Conservation (phyloP, 2,888 invertebrate genomes). For the Danaus chrysippus region DNA sequence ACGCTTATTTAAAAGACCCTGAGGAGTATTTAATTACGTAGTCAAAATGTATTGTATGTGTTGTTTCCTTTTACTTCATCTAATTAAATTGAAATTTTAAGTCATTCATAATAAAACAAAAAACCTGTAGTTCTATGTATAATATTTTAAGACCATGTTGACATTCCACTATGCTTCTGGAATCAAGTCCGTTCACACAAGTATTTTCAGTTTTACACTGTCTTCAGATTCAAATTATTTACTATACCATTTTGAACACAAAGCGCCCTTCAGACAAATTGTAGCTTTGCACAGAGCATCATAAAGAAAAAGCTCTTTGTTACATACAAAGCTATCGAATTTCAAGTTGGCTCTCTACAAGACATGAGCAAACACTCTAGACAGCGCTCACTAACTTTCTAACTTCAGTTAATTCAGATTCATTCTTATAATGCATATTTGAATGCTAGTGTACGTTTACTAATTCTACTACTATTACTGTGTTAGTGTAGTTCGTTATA, state of each 20-base stretch:
- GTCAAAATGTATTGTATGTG: no score
- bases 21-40: no score
- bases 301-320: conserved; percentile 7
- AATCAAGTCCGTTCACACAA: neutral
- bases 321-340: conserved; percentile 3
- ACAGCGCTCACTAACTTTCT: neutral
- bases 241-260: conserved; percentile 1
- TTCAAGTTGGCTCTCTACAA: conserved; percentile 4
- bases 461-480: no score
- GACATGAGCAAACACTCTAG: neutral
- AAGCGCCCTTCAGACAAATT: conserved; percentile 4
- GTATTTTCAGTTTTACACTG: neutral
- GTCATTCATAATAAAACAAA: no score
- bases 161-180: no score
- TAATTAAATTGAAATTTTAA: no score
- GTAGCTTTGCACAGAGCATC: conserved; percentile 1
- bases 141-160: no score
- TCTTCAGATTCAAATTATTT: neutral
- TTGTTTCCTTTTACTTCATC: no score
- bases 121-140: no score
- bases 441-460: neutral
- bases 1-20: no score
- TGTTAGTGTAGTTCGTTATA: no score
- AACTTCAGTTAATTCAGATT: neutral
- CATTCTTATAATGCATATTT: neutral